Evolutionary conservation across 2,888 invertebrate species (phyloP), one percentile per base, ranked within the genome.

Genomic region (Diaphora mendica): DNA sequence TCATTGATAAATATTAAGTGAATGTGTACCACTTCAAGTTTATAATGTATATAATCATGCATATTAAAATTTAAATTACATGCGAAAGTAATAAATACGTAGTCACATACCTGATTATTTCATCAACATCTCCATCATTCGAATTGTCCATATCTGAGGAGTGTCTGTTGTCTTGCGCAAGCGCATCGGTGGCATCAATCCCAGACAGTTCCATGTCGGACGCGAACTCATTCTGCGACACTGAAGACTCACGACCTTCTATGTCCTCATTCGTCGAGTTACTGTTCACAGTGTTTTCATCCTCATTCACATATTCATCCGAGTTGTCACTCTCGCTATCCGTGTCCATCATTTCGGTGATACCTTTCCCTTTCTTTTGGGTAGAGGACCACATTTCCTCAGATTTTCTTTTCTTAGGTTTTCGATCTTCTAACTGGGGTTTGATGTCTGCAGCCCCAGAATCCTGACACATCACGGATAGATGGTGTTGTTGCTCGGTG

Each of bases 191-290:
- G 0, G 96, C 94, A 82, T 97, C 97, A 85, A 97, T 92, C 15
- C 94, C 96, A 0, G 97, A 96, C 68, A 97, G 92, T 81, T 97
- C 97, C 72, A 97, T 84, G 82, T 97, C 97, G 0, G 96, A 96
- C 15, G 96, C 95, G 90, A 96, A 96, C 88, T 96, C 96, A 86
- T 96, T 96, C 82, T 95, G 95, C 1, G 96, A 96, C 44, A 92
- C 93, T 0, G 95, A 95, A 1, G 96, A 95, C 76, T 91, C 94
- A 4, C 90, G 87, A 0, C 93, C 94, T 74, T 93, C 94, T 2
- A 91, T 84, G 66, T 95, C 95, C 2, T 96, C 96, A 67, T 93
- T 95, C 0, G 94, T 93, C 0, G 94, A 94, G 72, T 94, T 95
- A 80, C 95, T 95, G 69, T 94, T 95, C 85, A 95, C 91, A 0